phyloP scores from a whole-genome alignment of 2,113 vertebrate genomes.

The Stegastes partitus region DNA sequence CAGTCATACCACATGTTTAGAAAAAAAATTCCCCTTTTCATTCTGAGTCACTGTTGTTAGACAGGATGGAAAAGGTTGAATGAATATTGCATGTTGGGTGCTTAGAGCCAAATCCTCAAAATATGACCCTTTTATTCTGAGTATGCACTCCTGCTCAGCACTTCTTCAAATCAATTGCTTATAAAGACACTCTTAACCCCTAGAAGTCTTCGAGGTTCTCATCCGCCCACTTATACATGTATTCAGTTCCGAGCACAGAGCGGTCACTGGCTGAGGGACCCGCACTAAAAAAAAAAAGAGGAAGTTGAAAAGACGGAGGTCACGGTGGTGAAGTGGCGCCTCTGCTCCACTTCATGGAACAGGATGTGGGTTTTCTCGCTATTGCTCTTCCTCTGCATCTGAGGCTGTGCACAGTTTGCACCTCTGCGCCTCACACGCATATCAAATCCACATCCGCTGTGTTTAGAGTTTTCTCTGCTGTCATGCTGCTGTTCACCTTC shows the following conservation, averaged over 20 bases:
- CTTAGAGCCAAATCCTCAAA: not conserved
- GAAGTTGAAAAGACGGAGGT: slow-evolving; percentile 7
- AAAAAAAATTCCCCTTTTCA: slow-evolving; percentile 2
- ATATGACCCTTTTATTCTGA: slow-evolving; percentile 14
- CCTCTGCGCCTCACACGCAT: slow-evolving; percentile 8
- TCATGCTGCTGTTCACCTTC: not conserved
- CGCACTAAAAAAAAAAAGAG: not conserved
- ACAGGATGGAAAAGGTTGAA: not conserved
- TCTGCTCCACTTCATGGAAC: slow-evolving; percentile 69
- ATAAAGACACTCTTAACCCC: not conserved
- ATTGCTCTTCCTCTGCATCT: slow-evolving; percentile 14
- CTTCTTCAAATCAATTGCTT: slow-evolving; percentile 23
- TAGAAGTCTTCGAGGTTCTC: not conserved
- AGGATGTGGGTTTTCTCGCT: slow-evolving; percentile 82
- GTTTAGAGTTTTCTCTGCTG: not conserved
- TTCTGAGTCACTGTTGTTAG: not conserved
- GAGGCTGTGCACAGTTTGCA: slow-evolving; percentile 24
- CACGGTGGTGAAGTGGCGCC: slow-evolving; percentile 32
- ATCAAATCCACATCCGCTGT: slow-evolving; percentile 12
- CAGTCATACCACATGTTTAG: not conserved
- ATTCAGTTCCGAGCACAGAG: not conserved
- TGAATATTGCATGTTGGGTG: slow-evolving; percentile 8
- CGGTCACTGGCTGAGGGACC: not conserved
- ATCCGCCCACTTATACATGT: not conserved
- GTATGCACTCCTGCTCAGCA: not conserved